These are phyloP conservation scores for Hormaphis cornu DNA, from an alignment of 1,140 invertebrate genomes.

Conservation along the genomic window DNA sequence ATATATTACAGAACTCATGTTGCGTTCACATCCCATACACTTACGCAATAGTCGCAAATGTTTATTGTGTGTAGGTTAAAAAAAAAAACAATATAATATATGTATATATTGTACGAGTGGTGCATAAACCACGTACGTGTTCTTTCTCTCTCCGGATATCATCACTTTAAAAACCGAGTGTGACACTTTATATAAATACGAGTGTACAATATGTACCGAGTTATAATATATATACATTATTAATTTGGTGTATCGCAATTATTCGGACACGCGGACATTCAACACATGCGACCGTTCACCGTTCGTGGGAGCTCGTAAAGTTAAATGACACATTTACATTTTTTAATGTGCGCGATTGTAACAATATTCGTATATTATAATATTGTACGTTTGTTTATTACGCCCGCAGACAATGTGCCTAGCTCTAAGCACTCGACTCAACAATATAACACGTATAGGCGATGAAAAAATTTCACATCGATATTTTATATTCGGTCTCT, in stretches of 20 bases:
- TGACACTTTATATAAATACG: neutral
- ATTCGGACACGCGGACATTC: neutral
- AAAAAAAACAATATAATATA: too few relatives aligned
- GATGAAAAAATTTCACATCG: too few relatives aligned
- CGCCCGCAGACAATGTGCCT: too few relatives aligned
- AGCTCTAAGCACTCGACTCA: too few relatives aligned
- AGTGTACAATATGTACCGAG: neutral
- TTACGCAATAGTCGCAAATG: neutral
- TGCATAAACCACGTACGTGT: neutral
- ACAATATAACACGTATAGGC: too few relatives aligned
- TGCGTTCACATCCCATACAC: conserved; percentile 6
- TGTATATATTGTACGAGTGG: too few relatives aligned
- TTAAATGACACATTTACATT: neutral
- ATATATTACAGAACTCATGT: neutral
- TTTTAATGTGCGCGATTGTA: neutral
- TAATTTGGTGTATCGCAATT: conserved; percentile 5
- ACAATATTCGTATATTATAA: too few relatives aligned
- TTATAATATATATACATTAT: neutral
- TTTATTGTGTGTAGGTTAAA: conserved; percentile 13
- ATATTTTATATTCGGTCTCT: too few relatives aligned
- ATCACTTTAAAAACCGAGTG: conserved; percentile 14
- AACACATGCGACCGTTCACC: neutral
- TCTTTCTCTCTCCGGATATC: conserved; percentile 9
- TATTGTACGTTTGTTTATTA: too few relatives aligned
- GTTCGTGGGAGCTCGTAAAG: conserved; percentile 14